phyloP scores from a whole-genome alignment of 2,113 vertebrate genomes.

The Cavia aperea region DNA sequence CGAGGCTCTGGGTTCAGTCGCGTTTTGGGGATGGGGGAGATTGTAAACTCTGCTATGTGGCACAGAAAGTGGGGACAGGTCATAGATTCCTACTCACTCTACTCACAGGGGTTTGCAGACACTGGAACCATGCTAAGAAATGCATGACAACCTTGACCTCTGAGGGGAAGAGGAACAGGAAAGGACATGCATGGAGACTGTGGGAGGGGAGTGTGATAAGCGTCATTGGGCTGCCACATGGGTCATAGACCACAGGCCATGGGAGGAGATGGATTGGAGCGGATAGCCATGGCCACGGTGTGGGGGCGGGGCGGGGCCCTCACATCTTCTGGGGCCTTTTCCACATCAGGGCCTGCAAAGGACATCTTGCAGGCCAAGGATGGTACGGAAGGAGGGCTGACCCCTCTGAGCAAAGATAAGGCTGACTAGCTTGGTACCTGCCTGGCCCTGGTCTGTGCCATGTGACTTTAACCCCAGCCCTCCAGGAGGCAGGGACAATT shows the following conservation, averaged over 20 bases:
- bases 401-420: neutral
- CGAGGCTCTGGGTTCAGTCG: neutral
- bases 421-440: neutral
- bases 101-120: neutral
- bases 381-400: neutral
- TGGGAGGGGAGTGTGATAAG: neutral
- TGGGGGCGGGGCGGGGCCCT: too few species aligned
- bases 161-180: neutral
- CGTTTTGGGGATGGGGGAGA: neutral
- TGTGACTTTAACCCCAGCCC: neutral
- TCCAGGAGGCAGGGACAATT: neutral
- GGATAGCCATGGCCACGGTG: too few species aligned
- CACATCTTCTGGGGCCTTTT: neutral
- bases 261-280: too few species aligned
- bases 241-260: neutral
- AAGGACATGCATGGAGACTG: neutral
- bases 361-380: neutral
- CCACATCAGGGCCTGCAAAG: neutral
- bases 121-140: neutral
- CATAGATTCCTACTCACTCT: neutral
- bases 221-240: rapidly evolving
- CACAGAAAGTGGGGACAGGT: too few species aligned
- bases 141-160: neutral
- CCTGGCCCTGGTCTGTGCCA: neutral
- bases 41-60: neutral